Evolutionary conservation across 2,797 vertebrate genomes (phyloP).

Genomic region (Meriones psammophilus): DNA sequence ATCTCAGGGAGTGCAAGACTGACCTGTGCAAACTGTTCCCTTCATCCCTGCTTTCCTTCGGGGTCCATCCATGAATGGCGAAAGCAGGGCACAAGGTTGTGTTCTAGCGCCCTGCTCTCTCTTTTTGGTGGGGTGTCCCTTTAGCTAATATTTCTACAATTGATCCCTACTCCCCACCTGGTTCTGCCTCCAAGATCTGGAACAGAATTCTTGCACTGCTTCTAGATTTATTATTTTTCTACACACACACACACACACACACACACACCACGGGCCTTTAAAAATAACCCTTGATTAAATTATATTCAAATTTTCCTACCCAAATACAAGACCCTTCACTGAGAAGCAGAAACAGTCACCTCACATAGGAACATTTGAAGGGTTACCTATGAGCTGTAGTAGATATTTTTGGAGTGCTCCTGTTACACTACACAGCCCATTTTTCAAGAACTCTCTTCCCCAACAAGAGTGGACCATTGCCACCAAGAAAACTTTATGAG

Average conservation of each 20-base stretch:
- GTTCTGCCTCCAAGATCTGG: background rate
- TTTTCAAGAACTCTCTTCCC: background rate
- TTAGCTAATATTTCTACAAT: background rate
- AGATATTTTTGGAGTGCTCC: slow-evolving; percentile 4
- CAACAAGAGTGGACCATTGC: background rate
- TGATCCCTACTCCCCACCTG: background rate
- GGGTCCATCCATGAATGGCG: background rate
- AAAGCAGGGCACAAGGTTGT: background rate
- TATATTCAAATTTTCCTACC: background rate
- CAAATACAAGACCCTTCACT: background rate
- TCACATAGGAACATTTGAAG: background rate
- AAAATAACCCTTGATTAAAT: slow-evolving; percentile 35
- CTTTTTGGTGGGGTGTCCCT: background rate
- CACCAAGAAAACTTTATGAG: background rate
- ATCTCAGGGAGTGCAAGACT: background rate
- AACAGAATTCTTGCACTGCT: background rate
- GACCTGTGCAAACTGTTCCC: background rate
- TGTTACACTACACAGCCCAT: background rate
- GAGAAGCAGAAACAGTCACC: background rate
- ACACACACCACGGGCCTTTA: background rate
- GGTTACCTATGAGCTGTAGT: background rate
- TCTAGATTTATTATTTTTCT: slow-evolving; percentile 13
- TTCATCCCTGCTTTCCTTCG: background rate
- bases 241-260: too few relatives aligned
- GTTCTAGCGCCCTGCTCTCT: background rate